Percentiles rank a stretch among this genome's conserved stretches.
Evolutionary conservation across 2,797 vertebrate species (phyloP).

Genomic region (Lerista edwardsae): DNA sequence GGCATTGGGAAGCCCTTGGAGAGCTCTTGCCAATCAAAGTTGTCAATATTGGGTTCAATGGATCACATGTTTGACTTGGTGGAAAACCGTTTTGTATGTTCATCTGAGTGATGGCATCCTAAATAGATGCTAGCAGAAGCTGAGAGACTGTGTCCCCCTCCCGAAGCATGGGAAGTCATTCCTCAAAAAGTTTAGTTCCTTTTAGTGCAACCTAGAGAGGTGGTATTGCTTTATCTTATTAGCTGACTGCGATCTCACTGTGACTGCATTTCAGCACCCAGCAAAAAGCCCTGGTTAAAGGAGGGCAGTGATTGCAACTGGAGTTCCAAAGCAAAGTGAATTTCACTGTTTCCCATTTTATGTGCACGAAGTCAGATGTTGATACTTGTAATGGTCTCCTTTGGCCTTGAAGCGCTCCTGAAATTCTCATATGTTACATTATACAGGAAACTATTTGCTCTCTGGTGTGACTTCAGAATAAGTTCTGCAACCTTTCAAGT

Average conservation of each 20-base stretch:
- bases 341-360: background rate
- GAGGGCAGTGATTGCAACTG: background rate
- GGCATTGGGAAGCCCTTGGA: too few relatives aligned
- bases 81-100: too few relatives aligned
- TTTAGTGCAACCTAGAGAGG: background rate
- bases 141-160: background rate
- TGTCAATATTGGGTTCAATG: too few relatives aligned
- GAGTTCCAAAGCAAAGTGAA: background rate
- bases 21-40: too few relatives aligned
- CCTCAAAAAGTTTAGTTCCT: background rate
- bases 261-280: background rate
- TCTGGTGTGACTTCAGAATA: constrained; percentile 3
- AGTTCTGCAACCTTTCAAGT: constrained; percentile 17
- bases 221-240: background rate
- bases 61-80: too few relatives aligned
- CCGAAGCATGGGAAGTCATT: background rate
- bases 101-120: too few relatives aligned
- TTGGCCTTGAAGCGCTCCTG: constrained; percentile 6
- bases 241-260: background rate
- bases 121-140: background rate
- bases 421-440: constrained; percentile 13
- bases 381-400: constrained; percentile 13
- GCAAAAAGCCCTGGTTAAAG: background rate
- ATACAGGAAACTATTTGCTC: constrained; percentile 4
- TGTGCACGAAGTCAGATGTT: constrained; percentile 1